phyloP scores from a whole-genome alignment of 30 jellyfish, hydroid and myxozoan genomes.

The Aurelia sp. region DNA sequence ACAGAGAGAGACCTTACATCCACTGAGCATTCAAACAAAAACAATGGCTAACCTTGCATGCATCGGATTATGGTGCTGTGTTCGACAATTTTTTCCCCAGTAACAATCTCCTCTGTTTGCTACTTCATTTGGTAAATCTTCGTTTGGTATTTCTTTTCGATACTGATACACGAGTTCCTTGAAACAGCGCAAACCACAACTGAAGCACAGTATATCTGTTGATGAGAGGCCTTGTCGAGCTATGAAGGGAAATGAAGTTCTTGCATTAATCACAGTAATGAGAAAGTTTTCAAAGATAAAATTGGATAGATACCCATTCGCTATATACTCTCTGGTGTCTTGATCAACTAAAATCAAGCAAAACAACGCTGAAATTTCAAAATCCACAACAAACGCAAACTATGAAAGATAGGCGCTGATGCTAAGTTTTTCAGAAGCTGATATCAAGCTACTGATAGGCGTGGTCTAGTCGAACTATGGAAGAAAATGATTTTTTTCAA shows the following conservation, averaged over 20 bases:
- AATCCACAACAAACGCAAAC: no score
- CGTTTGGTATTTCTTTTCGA: constrained; percentile 50
- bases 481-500: no score
- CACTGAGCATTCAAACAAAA: no score
- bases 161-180: constrained; percentile 71
- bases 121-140: constrained; percentile 65
- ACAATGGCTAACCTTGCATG: constrained; percentile 76
- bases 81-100: constrained; percentile 87
- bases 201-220: constrained; percentile 60
- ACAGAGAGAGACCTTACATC: no score
- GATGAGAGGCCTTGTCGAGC: constrained; percentile 36
- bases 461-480: no score
- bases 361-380: background rate
- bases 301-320: background rate
- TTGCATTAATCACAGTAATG: background rate
- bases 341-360: no score
- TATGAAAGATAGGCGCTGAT: no score
- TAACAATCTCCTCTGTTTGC: constrained; percentile 66
- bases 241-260: background rate
- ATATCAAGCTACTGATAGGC: no score
- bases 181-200: constrained; percentile 71
- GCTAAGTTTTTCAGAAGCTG: no score
- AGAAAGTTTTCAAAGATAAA: no score
- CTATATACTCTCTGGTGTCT: background rate
- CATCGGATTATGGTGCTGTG: constrained; percentile 68